Evolutionary conservation across 2,888 invertebrate species (phyloP).

Genomic region (Drosophila borborema): DNA sequence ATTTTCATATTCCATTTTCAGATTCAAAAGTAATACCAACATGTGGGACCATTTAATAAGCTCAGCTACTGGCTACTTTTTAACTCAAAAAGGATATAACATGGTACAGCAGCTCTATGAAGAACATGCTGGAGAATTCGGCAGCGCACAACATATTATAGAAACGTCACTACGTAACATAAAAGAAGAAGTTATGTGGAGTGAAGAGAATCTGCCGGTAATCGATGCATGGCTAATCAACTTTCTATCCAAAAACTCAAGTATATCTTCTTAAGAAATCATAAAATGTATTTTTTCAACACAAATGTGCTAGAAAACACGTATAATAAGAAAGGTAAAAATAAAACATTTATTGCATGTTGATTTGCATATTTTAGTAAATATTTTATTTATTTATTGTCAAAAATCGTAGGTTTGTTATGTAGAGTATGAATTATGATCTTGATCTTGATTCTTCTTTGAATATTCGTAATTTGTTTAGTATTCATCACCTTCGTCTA

Average conservation of each 20-base stretch:
- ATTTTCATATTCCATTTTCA: slow-evolving; percentile 75
- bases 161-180: slow-evolving; percentile 90
- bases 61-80: slow-evolving; percentile 91
- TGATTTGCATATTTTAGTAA: slow-evolving; percentile 7
- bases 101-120: slow-evolving; percentile 89
- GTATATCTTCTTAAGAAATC: neutral
- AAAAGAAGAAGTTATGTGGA: slow-evolving; percentile 91
- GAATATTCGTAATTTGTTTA: slow-evolving; percentile 77
- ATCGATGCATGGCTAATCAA: slow-evolving; percentile 90
- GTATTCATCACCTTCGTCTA: slow-evolving; percentile 90
- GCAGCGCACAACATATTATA: slow-evolving; percentile 90
- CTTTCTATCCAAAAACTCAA: slow-evolving; percentile 75
- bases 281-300: neutral
- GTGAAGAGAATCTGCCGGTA: slow-evolving; percentile 90
- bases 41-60: slow-evolving; percentile 92
- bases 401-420: slow-evolving; percentile 3
- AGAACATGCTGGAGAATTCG: slow-evolving; percentile 89
- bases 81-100: slow-evolving; percentile 90
- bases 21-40: slow-evolving; percentile 89
- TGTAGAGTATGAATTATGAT: neutral
- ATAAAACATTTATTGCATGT: neutral
- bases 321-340: neutral
- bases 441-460: neutral
- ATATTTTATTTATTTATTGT: neutral
- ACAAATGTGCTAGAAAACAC: neutral